Conservation (phyloP, 2,797 vertebrate species). For the Euthynnus affinis region DNA sequence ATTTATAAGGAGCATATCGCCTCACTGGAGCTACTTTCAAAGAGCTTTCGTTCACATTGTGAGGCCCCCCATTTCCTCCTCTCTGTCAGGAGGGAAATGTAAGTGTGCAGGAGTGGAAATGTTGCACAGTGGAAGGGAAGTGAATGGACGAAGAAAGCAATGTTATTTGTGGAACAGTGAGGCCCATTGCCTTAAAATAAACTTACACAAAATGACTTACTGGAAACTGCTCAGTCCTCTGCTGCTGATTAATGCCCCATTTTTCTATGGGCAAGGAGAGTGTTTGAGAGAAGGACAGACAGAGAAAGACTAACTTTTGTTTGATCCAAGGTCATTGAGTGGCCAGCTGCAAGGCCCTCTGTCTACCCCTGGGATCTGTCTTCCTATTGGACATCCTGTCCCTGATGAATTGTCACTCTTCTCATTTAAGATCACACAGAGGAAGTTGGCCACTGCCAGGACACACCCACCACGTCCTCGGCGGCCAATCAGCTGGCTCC, state of each 20-base stretch:
- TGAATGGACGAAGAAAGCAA: conserved; percentile 75
- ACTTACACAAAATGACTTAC: conserved; percentile 77
- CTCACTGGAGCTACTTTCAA: conserved; percentile 76
- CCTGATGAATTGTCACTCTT: conserved; percentile 90
- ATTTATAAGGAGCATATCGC: conserved; percentile 75
- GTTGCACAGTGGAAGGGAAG: conserved; percentile 76
- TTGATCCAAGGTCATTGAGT: conserved; percentile 73
- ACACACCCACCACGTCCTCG: conserved; percentile 63
- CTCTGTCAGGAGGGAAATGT: conserved; percentile 84
- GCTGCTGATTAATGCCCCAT: conserved; percentile 74
- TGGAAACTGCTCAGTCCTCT: conserved; percentile 72
- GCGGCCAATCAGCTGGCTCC: conserved; percentile 85
- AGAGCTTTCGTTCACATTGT: conserved; percentile 73
- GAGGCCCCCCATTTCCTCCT: conserved; percentile 82
- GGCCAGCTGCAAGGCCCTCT: conserved; percentile 76
- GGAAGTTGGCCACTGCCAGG: conserved; percentile 84
- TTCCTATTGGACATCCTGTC: conserved; percentile 90
- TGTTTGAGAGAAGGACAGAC: conserved; percentile 55
- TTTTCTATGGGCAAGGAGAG: conserved; percentile 63
- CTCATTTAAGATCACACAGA: conserved; percentile 86
- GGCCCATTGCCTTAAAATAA: conserved; percentile 81
- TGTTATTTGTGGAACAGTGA: conserved; percentile 83
- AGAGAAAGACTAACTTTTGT: conserved; percentile 74
- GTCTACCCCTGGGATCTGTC: conserved; percentile 80
- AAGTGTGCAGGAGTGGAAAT: conserved; percentile 83